Evolutionary conservation across 2,888 invertebrate genomes (phyloP).

Genomic region (Sabellastarte sp.): DNA sequence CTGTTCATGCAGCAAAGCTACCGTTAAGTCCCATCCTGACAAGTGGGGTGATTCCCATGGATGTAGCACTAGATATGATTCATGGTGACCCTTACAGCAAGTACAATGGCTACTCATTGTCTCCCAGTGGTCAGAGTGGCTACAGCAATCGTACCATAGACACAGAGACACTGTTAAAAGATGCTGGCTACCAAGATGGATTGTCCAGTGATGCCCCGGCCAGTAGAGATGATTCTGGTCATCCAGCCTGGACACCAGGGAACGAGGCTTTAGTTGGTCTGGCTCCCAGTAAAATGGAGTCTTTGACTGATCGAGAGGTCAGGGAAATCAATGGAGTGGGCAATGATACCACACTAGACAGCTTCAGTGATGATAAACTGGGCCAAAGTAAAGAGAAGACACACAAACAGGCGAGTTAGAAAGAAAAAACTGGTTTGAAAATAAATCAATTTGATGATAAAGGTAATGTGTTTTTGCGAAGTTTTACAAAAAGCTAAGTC

Average conservation of each 20-base stretch:
- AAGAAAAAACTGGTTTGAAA: too few species aligned
- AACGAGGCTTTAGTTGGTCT: neutral
- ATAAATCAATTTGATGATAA: too few species aligned
- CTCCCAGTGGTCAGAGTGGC: too few species aligned
- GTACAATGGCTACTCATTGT: too few species aligned
- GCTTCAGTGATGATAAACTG: too few species aligned
- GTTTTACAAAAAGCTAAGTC: too few species aligned
- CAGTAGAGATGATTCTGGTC: neutral
- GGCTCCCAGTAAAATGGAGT: neutral
- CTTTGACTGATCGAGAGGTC: neutral
- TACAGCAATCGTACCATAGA: neutral
- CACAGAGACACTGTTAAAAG: neutral
- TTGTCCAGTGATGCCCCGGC: neutral
- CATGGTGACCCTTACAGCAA: too few species aligned
- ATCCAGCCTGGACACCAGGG: neutral
- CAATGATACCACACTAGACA: too few species aligned
- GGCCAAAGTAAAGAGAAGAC: too few species aligned
- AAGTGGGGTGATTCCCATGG: constrained; percentile 16
- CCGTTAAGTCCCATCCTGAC: constrained; percentile 9
- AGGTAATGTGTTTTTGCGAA: too few species aligned
- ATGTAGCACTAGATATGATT: constrained; percentile 19
- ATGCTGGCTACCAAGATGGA: too few species aligned
- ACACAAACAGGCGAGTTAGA: too few species aligned
- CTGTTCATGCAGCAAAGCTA: neutral
- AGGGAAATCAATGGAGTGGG: neutral